Evolutionary conservation across 2,888 invertebrate species (phyloP).

Genomic region (Sialis fuliginosa): DNA sequence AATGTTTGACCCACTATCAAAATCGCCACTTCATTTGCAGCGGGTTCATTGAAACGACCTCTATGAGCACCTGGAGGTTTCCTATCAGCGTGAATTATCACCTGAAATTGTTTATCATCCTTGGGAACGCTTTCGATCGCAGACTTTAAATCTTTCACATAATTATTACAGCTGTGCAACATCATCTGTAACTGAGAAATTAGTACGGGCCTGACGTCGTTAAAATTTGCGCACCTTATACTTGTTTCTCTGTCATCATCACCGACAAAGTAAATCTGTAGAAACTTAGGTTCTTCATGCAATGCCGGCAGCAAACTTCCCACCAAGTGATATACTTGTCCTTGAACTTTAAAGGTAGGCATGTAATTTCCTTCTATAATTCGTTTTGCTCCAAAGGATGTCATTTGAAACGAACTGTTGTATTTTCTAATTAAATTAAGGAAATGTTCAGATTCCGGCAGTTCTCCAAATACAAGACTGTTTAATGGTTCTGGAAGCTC

Average conservation of each 20-base stretch:
- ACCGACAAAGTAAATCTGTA: not conserved
- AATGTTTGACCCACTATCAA: not conserved
- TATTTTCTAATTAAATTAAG: too few species aligned
- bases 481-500: slow-evolving; percentile 9
- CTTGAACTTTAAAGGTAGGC: slow-evolving; percentile 10
- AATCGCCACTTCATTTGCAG: not conserved
- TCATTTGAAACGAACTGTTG: slow-evolving; percentile 1
- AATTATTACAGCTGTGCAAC: slow-evolving; percentile 1
- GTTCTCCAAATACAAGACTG: slow-evolving; percentile 5
- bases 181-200: not conserved
- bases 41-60: not conserved
- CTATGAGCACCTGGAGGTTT: not conserved
- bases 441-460: slow-evolving; percentile 1
- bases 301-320: slow-evolving; percentile 8
- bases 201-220: not conserved
- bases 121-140: not conserved
- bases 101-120: not conserved
- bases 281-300: slow-evolving; percentile 8
- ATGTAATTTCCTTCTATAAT: slow-evolving; percentile 3
- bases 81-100: not conserved
- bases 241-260: slow-evolving; percentile 6
- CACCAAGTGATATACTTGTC: slow-evolving; percentile 12
- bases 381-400: slow-evolving; percentile 7
- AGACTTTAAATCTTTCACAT: slow-evolving; percentile 1
- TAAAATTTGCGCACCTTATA: slow-evolving; percentile 4